These are phyloP conservation scores for Peromyscus attwateri DNA, from an alignment of 2,797 vertebrate genomes.

Conservation along the genomic window DNA sequence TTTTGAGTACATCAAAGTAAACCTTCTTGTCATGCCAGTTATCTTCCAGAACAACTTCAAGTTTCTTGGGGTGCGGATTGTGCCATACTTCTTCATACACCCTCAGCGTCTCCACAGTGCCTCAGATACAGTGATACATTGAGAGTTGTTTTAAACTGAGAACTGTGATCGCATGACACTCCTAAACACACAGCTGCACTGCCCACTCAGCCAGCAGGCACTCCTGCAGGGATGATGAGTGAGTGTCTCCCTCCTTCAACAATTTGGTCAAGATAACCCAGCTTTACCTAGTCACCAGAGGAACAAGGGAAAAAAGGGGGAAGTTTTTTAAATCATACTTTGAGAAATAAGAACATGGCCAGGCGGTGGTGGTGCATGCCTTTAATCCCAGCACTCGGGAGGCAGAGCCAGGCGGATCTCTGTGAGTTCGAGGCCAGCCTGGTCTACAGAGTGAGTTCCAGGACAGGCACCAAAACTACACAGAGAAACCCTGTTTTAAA, in stretches of 20 bases:
- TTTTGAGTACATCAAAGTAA: constrained; percentile 41
- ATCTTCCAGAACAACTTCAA: constrained; percentile 14
- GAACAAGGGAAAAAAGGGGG: background rate
- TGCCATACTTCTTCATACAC: background rate
- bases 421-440: too few species aligned
- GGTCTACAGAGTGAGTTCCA: too few species aligned
- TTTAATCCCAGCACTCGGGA: too few species aligned
- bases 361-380: too few species aligned
- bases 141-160: background rate
- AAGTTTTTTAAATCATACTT: background rate
- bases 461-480: too few species aligned
- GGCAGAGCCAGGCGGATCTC: too few species aligned
- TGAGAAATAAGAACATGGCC: background rate
- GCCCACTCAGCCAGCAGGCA: background rate
- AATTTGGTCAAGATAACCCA: background rate
- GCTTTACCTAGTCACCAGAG: background rate
- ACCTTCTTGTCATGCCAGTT: background rate
- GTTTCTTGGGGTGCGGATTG: background rate
- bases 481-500: too few species aligned
- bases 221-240: background rate
- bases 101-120: background rate
- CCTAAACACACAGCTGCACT: background rate
- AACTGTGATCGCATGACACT: background rate
- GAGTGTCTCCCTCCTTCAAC: background rate
- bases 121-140: background rate